These are phyloP conservation scores for Euclidia mi DNA, from an alignment of 2,888 invertebrate genomes.

Conservation along the genomic window DNA sequence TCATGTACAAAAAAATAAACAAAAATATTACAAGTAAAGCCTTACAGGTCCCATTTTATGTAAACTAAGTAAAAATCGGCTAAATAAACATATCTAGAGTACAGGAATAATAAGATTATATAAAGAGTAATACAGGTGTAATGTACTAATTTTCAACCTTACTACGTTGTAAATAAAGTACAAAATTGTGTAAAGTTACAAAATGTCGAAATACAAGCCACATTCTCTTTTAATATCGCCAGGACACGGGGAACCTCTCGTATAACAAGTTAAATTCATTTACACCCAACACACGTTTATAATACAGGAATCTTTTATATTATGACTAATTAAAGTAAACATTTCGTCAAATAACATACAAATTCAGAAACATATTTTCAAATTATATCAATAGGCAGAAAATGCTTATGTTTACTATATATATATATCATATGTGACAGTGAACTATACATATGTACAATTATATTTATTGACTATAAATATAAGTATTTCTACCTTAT, in stretches of 20 bases:
- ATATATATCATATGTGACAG: too few species aligned
- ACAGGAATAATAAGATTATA: constrained; percentile 2
- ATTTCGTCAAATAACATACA: too few species aligned
- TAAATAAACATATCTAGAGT: constrained; percentile 4
- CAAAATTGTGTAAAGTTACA: constrained; percentile 36
- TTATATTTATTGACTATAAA: too few species aligned
- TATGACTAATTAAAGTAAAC: too few species aligned
- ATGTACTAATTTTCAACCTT: constrained; percentile 37
- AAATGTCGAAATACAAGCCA: constrained; percentile 39
- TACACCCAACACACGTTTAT: neutral
- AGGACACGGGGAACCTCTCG: constrained; percentile 43
- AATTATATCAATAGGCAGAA: too few species aligned
- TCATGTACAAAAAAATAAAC: constrained; percentile 17
- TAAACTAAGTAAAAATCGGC: neutral
- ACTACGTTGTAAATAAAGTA: constrained; percentile 32
- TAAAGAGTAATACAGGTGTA: neutral
- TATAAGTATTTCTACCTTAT: too few species aligned
- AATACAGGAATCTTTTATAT: too few species aligned
- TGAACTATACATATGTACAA: too few species aligned
- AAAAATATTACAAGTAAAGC: neutral
- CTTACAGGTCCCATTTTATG: neutral
- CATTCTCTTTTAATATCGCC: constrained; percentile 51
- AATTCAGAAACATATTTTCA: too few species aligned
- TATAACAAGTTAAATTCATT: constrained; percentile 27
- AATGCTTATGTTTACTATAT: too few species aligned